These are phyloP conservation scores for Synergus itoensis DNA, from an alignment of 2,888 invertebrate species.

Conservation along the genomic window DNA sequence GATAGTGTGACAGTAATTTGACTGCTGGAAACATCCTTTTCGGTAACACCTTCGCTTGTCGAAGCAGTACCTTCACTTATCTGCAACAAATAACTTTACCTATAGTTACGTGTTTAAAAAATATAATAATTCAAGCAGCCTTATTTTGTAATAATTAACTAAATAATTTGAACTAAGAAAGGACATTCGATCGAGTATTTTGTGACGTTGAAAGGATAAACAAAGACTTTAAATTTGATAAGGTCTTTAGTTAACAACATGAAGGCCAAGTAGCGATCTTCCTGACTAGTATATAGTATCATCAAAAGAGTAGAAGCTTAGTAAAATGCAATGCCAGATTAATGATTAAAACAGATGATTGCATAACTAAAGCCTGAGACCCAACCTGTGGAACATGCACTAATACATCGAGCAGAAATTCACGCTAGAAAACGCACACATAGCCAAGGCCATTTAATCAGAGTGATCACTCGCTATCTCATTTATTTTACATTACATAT, in stretches of 20 bases:
- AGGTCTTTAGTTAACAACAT: not conserved
- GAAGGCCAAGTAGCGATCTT: not conserved
- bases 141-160: not conserved
- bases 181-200: not conserved
- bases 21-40: constrained; percentile 72
- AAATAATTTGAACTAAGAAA: not conserved
- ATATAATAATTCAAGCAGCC: not conserved
- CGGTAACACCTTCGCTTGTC: constrained; percentile 76
- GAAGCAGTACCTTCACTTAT: constrained; percentile 77
- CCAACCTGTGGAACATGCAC: constrained; percentile 54
- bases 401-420: constrained; percentile 24
- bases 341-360: constrained; percentile 46
- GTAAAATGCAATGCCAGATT: constrained; percentile 40
- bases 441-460: constrained; percentile 65
- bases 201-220: not conserved
- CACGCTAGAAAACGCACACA: constrained; percentile 41
- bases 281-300: constrained; percentile 13
- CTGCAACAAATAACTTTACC: constrained; percentile 58
- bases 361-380: constrained; percentile 46
- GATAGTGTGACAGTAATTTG: constrained; percentile 75
- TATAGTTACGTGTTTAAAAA: not conserved
- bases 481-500: constrained; percentile 66
- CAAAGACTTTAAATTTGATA: constrained; percentile 4
- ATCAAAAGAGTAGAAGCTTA: constrained; percentile 8
- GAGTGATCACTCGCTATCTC: constrained; percentile 57